Evolutionary conservation across 1,140 invertebrate genomes (phyloP).

Genomic region (Prorops nasuta): DNA sequence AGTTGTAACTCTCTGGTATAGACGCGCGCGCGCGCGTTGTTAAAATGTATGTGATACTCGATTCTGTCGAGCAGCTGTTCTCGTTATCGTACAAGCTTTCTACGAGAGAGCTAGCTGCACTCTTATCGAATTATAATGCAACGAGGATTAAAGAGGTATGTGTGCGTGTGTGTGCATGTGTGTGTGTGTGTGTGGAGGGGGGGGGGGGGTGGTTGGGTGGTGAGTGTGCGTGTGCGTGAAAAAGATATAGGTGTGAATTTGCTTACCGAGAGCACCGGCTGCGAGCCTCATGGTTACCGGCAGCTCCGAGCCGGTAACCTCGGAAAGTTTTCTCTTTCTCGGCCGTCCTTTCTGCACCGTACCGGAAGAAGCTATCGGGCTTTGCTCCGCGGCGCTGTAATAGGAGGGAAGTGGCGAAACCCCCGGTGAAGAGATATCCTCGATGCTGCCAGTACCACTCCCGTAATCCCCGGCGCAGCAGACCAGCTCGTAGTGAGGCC

Average conservation of each 20-base stretch:
- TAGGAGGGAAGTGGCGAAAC: conserved; percentile 60
- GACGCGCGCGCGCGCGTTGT: no score
- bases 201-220: neutral
- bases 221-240: neutral
- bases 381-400: conserved; percentile 58
- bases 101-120: no score
- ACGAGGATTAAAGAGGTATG: no score
- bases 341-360: conserved; percentile 77
- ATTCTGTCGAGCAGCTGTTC: neutral
- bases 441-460: conserved; percentile 58
- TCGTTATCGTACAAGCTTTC: neutral
- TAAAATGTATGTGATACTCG: neutral
- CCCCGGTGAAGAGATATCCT: conserved; percentile 58
- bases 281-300: conserved; percentile 70
- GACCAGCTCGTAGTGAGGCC: conserved; percentile 67
- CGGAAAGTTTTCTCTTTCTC: conserved; percentile 72
- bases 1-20: neutral
- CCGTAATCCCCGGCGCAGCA: conserved; percentile 61
- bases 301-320: conserved; percentile 60
- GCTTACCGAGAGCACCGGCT: conserved; percentile 68
- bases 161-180: no score
- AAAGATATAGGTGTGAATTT: conserved; percentile 6
- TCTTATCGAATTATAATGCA: no score
- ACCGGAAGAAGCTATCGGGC: conserved; percentile 51
- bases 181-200: neutral